A percentile compares a stretch with the other conserved stretches of the same genome.
Conservation (phyloP, 2,888 invertebrate species). For the Aspidiotus rigidus region DNA sequence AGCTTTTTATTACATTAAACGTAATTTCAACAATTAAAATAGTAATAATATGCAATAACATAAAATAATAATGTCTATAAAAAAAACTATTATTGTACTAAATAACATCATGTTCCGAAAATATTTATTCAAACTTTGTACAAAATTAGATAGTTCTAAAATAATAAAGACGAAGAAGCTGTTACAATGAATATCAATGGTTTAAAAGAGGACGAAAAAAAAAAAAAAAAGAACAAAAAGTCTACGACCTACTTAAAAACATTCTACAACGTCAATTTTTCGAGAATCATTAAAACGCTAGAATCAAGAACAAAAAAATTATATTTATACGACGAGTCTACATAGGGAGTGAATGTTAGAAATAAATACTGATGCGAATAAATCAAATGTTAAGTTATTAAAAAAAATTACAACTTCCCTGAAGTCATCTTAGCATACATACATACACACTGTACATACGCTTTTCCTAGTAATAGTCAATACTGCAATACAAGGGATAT, state of each 20-base stretch:
- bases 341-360: not conserved
- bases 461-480: too few relatives aligned
- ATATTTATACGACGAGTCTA: conserved; percentile 1
- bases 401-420: conserved; percentile 1
- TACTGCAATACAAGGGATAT: too few relatives aligned
- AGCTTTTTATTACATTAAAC: conserved; percentile 32
- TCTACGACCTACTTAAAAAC: not conserved
- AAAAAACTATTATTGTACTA: conserved; percentile 31
- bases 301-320: too few relatives aligned
- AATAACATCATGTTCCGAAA: conserved; percentile 27
- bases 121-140: conserved; percentile 24
- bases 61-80: conserved; percentile 32
- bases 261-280: conserved; percentile 3
- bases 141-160: conserved; percentile 28
- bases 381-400: conserved; percentile 6
- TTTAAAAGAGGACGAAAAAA: too few relatives aligned
- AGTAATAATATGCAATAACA: conserved; percentile 32
- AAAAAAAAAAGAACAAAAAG: not conserved
- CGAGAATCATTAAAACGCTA: not conserved
- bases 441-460: conserved; percentile 13
- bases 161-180: conserved; percentile 18
- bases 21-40: conserved; percentile 33
- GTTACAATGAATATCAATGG: conserved; percentile 14
- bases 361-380: conserved; percentile 11
- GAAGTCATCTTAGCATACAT: conserved; percentile 19